Percentiles rank a stretch among this genome's conserved stretches.
phyloP scores from a whole-genome alignment of 2,113 vertebrate species.

The Chamaea fasciata region DNA sequence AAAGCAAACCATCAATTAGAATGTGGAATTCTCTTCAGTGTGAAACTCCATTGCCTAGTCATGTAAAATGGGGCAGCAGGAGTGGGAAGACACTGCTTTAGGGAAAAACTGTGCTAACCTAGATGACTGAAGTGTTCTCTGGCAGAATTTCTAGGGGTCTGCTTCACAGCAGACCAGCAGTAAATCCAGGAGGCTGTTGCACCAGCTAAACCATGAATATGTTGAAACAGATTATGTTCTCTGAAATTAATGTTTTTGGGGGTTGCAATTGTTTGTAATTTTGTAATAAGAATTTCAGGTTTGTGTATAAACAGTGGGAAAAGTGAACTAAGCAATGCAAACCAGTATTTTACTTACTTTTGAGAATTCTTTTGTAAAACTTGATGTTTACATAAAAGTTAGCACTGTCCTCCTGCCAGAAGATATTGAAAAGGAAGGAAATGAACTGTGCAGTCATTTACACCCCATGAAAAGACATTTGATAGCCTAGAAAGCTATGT shows the following conservation, averaged over 20 bases:
- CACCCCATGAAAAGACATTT: constrained; percentile 4
- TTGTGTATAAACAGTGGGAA: neutral
- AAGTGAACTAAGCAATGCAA: neutral
- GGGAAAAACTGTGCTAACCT: neutral
- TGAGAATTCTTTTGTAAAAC: neutral
- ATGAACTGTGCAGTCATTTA: constrained; percentile 22
- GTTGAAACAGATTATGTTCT: neutral
- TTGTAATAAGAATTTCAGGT: neutral
- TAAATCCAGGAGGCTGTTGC: neutral
- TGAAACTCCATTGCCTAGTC: neutral
- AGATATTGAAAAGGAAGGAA: constrained; percentile 36
- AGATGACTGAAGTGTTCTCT: neutral
- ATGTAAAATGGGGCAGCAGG: neutral
- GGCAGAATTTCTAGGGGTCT: neutral
- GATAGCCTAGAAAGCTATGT: neutral
- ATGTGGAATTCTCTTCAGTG: neutral
- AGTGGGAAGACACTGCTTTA: neutral
- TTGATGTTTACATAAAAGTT: neutral
- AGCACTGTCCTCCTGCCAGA: neutral
- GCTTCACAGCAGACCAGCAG: neutral
- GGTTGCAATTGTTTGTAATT: neutral
- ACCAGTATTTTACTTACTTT: neutral
- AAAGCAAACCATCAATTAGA: neutral
- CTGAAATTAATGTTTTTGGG: neutral
- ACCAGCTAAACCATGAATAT: neutral